phyloP scores from a whole-genome alignment of 2,113 vertebrate species.

The Andinoacara biseriatus region DNA sequence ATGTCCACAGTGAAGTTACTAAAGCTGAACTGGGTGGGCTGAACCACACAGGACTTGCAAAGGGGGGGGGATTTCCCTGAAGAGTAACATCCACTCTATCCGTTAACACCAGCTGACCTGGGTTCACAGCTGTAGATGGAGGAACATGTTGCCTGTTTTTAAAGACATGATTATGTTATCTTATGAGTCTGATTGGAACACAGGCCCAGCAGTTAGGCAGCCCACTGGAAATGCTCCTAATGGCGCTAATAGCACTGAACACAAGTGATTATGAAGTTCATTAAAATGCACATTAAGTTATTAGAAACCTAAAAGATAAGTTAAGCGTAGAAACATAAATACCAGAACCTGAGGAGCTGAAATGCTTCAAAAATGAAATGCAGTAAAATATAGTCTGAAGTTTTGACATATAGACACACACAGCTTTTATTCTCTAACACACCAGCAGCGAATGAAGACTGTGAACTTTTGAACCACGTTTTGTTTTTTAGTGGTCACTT shows the following conservation, averaged over 20 bases:
- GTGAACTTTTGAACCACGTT: constrained; percentile 33
- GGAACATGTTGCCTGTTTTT: neutral
- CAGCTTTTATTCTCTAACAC: neutral
- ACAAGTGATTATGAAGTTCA: neutral
- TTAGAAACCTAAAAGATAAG: neutral
- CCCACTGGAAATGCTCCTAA: neutral
- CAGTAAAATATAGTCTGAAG: too few species aligned
- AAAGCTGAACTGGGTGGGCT: too few species aligned
- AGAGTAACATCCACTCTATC: too few species aligned
- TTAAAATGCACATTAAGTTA: neutral
- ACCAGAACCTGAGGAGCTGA: neutral
- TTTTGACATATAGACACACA: neutral
- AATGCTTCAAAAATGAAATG: neutral
- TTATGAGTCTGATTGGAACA: neutral
- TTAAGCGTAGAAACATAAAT: neutral
- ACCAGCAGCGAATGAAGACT: neutral
- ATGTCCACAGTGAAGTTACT: too few species aligned
- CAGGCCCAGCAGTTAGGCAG: neutral
- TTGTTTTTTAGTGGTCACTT: neutral
- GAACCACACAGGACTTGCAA: too few species aligned
- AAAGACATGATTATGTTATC: neutral
- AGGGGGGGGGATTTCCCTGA: too few species aligned
- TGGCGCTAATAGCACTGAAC: neutral
- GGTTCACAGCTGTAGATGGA: neutral
- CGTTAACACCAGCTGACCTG: neutral